A percentile compares a stretch with the other conserved stretches of the same genome.
These are phyloP conservation scores for Caerostris extrusa DNA, from an alignment of 1,140 invertebrate species.

Conservation along the genomic window DNA sequence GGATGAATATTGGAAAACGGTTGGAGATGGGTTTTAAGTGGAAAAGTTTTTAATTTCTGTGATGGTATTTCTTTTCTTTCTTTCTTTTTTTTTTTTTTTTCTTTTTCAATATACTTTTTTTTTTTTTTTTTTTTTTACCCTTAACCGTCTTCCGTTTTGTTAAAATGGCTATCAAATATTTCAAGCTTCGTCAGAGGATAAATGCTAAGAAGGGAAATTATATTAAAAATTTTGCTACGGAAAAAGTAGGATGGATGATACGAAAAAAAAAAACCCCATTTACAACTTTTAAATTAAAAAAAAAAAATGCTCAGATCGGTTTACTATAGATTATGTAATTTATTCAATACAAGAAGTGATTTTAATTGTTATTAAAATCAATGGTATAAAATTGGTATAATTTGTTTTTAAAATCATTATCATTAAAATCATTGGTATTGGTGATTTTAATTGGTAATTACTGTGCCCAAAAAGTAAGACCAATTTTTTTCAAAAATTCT, in stretches of 20 bases:
- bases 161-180: constrained; percentile 65
- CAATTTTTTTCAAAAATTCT: too few species aligned
- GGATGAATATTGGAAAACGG: constrained; percentile 72
- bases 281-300: constrained; percentile 37
- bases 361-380: not conserved
- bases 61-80: constrained; percentile 58
- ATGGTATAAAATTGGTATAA: too few species aligned
- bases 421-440: too few species aligned
- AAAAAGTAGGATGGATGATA: not conserved
- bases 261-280: constrained; percentile 31
- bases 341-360: not conserved
- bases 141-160: constrained; percentile 1
- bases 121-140: not conserved
- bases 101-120: not conserved
- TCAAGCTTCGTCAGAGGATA: constrained; percentile 15
- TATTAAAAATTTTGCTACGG: not conserved
- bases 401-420: too few species aligned
- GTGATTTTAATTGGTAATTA: too few species aligned
- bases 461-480: too few species aligned
- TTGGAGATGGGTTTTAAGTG: constrained; percentile 58
- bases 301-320: not conserved
- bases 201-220: constrained; percentile 13
- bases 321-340: not conserved
- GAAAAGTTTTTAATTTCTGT: constrained; percentile 75
- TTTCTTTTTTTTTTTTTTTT: not conserved